Evolutionary conservation across 2,113 vertebrate genomes (phyloP).

Genomic region (Pelmatolapia mariae): DNA sequence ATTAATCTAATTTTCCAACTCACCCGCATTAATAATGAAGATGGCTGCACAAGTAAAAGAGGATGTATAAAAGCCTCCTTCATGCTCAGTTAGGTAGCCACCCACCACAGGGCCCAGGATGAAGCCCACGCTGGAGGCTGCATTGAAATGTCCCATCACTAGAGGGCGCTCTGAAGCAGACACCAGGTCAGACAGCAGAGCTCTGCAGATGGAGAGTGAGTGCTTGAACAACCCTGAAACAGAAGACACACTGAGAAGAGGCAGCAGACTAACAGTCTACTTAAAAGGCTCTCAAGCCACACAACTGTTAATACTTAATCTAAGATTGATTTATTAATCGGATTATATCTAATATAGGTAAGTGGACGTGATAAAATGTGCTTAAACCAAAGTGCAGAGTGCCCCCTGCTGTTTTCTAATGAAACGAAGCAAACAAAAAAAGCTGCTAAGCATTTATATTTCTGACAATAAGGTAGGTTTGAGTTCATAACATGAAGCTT

Average conservation of each 20-base stretch:
- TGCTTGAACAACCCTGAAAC: constrained; percentile 93
- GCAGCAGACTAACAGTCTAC: background rate
- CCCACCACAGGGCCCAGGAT: constrained; percentile 91
- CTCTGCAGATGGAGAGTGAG: constrained; percentile 91
- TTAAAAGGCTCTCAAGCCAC: background rate
- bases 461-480: background rate
- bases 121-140: constrained; percentile 88
- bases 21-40: constrained; percentile 91
- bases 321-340: background rate
- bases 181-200: constrained; percentile 90
- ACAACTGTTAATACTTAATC: background rate
- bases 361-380: background rate
- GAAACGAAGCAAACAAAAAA: background rate
- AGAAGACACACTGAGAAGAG: background rate
- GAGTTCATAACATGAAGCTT: background rate
- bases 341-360: background rate
- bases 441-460: background rate
- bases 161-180: constrained; percentile 83
- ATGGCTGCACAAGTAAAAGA: constrained; percentile 83
- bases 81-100: constrained; percentile 85
- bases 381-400: background rate
- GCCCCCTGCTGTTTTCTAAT: background rate
- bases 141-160: constrained; percentile 89
- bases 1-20: background rate
- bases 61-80: constrained; percentile 85